phyloP scores from a whole-genome alignment of 2,888 invertebrate species.

The Cerastis leucographa region DNA sequence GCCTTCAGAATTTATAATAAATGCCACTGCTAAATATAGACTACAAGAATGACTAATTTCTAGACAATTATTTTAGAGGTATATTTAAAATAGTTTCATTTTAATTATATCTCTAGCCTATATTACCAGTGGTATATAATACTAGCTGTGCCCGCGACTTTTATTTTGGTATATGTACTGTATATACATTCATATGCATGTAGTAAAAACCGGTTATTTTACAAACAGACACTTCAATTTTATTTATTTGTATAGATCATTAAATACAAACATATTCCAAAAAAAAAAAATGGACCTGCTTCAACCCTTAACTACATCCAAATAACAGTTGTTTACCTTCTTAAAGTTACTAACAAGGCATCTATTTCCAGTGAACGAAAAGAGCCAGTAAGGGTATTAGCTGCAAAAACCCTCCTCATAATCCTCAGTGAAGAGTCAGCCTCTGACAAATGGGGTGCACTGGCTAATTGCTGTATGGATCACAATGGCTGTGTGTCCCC shows the following conservation, averaged over 20 bases:
- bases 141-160: too few relatives aligned
- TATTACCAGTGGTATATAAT: too few relatives aligned
- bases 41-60: background rate
- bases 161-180: too few relatives aligned
- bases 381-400: slow-evolving; percentile 92
- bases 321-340: background rate
- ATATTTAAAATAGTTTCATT: background rate
- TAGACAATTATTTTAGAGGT: background rate
- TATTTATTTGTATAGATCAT: too few relatives aligned
- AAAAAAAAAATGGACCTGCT: background rate
- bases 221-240: too few relatives aligned
- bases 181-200: too few relatives aligned
- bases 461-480: slow-evolving; percentile 93
- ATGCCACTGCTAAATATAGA: background rate
- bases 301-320: background rate
- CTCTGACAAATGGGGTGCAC: slow-evolving; percentile 91
- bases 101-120: too few relatives aligned
- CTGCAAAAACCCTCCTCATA: slow-evolving; percentile 92
- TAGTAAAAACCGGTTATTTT: too few relatives aligned
- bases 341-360: background rate
- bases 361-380: slow-evolving; percentile 88
- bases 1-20: slow-evolving; percentile 12
- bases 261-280: too few relatives aligned
- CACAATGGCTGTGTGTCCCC: slow-evolving; percentile 94
- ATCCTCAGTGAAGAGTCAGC: slow-evolving; percentile 92